phyloP scores from a whole-genome alignment of 2,888 invertebrate species.

The Byasa hedistus region DNA sequence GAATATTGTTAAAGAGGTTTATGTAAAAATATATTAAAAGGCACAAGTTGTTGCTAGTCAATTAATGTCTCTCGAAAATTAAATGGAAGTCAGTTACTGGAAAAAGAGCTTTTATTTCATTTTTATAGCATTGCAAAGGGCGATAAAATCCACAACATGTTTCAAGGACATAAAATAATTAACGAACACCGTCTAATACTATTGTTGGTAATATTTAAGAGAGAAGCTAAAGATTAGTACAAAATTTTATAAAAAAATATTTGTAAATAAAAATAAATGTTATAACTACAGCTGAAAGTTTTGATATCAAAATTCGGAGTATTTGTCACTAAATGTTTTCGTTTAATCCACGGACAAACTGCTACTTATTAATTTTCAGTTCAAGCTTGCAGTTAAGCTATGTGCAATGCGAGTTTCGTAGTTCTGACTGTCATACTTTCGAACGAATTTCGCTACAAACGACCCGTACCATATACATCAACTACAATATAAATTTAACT shows the following conservation, averaged over 20 bases:
- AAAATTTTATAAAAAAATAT: too few relatives aligned
- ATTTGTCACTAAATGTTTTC: too few relatives aligned
- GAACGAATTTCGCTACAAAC: constrained; percentile 16
- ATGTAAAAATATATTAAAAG: background rate
- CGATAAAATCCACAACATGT: background rate
- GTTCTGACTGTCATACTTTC: constrained; percentile 1
- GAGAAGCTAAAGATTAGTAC: too few relatives aligned
- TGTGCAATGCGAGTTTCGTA: background rate
- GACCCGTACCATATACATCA: background rate
- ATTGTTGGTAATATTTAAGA: too few relatives aligned
- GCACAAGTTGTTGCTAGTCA: background rate
- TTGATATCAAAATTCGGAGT: too few relatives aligned
- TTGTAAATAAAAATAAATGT: too few relatives aligned
- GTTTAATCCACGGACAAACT: too few relatives aligned
- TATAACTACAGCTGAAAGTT: too few relatives aligned
- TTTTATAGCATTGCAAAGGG: background rate
- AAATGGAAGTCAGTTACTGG: background rate
- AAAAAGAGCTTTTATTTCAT: constrained; percentile 2
- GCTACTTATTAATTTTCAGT: too few relatives aligned
- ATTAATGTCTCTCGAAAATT: background rate
- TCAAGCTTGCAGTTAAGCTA: background rate
- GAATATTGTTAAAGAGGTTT: background rate
- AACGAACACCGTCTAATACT: too few relatives aligned
- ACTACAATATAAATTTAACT: too few relatives aligned
- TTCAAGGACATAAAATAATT: background rate